Base-by-base conservation (phyloP, 2,113 vertebrate genomes). In the Datnioides undecimradiatus region DNA sequence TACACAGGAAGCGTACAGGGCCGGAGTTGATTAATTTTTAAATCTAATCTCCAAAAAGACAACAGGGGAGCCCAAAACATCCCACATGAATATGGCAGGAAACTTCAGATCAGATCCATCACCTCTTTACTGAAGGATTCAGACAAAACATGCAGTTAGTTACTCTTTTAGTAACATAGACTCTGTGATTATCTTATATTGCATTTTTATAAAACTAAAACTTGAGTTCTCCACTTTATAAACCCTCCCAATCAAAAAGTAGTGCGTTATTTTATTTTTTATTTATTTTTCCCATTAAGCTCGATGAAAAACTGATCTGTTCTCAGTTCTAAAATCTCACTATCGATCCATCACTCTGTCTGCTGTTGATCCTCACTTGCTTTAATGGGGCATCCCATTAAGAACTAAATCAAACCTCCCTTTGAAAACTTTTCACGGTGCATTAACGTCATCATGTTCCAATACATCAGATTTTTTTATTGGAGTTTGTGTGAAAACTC, bases 401-500 rank as follows among this genome's bases (percentile, higher is more conserved):
- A 58, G 8, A 69, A 27, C 34, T 51, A 41, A 69, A 23, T 9
- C 9, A 7, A 16, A 14, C 29, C 40, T 65, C 40, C 9, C 36
- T 67, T 40, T 48, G 12, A 33, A 25, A 19, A 41, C 25, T 43
- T 36, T 34, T 34, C 23, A n/a, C 27, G 54, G 13, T 60, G 29
- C 9, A 1, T 60, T 48, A 59, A 34, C 33, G 25, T 41, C 8
- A 41, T 52, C 38, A 57, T 23, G 40, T 45, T 17, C 16, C 19
- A 23, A 31, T 23, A 49, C 4, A 1, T 49, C 43, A 49, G 8
- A 54, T 45, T 52, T 52, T 13, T 41, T 70, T 45, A 16, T 25
- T 38, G 14, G n/a, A 79, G 36, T 34, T 63, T 55, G n/a, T 79
- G 45, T 31, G 21, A n/a, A 70, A 62, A 62, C 25, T 34, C 60